Percentiles rank a stretch among this genome's conserved stretches.
phyloP scores from a whole-genome alignment of 2,113 vertebrate genomes.

The Tachycineta bicolor region DNA sequence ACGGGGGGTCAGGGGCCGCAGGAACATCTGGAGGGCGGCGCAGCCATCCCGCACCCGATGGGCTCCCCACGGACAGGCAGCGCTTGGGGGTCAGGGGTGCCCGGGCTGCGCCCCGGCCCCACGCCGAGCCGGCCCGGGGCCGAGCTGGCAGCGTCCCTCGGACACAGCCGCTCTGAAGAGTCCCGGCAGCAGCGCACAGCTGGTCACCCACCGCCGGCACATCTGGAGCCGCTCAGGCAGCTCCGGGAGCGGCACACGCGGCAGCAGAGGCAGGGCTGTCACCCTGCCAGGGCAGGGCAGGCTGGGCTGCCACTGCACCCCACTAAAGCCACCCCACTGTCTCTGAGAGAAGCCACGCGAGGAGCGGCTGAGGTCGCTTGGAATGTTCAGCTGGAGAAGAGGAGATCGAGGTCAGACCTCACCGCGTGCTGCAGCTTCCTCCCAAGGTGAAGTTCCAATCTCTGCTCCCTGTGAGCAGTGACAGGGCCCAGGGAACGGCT shows the following conservation, averaged over 20 bases:
- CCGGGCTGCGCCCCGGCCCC: background rate
- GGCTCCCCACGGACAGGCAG: background rate
- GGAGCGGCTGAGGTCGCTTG: background rate
- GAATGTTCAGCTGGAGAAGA: background rate
- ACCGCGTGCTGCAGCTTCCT: background rate
- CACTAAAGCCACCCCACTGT: background rate
- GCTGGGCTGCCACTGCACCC: background rate
- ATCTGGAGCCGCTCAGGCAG: background rate
- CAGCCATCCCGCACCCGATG: background rate
- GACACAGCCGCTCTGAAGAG: background rate
- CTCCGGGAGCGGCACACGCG: fast-evolving
- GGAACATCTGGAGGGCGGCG: conserved; percentile 30
- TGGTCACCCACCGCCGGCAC: background rate
- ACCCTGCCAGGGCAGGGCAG: background rate
- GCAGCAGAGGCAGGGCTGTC: background rate
- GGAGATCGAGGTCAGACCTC: background rate
- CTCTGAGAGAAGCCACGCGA: background rate
- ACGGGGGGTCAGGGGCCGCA: conserved; percentile 26
- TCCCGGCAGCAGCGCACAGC: background rate
- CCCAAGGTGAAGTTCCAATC: background rate
- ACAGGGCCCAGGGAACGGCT: fast-evolving
- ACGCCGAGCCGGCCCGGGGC: background rate
- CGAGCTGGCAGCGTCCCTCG: background rate
- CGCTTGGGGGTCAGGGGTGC: background rate
- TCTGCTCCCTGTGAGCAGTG: background rate